Conservation (phyloP, 2,888 invertebrate genomes). For the Watsonalla cultraria region DNA sequence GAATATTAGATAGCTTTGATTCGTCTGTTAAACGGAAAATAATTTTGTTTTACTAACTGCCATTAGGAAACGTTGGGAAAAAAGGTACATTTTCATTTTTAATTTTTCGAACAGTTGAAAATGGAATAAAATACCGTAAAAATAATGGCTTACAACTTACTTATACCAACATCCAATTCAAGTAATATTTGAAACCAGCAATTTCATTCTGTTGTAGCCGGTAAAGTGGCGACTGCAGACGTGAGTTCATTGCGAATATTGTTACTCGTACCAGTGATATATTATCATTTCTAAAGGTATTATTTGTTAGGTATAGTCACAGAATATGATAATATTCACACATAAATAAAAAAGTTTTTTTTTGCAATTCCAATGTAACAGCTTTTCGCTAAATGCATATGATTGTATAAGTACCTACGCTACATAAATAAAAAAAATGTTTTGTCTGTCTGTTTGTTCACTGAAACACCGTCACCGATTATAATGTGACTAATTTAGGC, state of each 20-base stretch:
- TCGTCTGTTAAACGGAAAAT: background rate
- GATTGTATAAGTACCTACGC: too few species aligned
- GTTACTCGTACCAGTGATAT: too few species aligned
- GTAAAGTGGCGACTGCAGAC: constrained; percentile 31
- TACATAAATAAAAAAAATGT: too few species aligned
- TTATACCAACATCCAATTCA: constrained; percentile 17
- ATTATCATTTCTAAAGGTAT: too few species aligned
- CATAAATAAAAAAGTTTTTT: too few species aligned
- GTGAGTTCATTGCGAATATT: constrained; percentile 29
- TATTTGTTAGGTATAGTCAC: too few species aligned
- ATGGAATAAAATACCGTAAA: background rate
- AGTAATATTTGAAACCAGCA: constrained; percentile 36
- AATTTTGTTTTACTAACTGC: background rate
- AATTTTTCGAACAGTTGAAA: background rate
- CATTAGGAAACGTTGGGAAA: background rate
- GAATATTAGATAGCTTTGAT: background rate
- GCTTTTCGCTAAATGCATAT: too few species aligned
- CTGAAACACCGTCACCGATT: too few species aligned
- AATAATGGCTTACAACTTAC: constrained; percentile 2
- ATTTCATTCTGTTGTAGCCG: constrained; percentile 44
- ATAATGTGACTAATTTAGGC: too few species aligned
- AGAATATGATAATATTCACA: too few species aligned
- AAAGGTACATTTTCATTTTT: background rate
- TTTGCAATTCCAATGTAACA: too few species aligned
- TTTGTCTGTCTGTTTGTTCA: too few species aligned